Evolutionary conservation across 2,113 vertebrate species (phyloP).

Genomic region (Scortum barcoo): DNA sequence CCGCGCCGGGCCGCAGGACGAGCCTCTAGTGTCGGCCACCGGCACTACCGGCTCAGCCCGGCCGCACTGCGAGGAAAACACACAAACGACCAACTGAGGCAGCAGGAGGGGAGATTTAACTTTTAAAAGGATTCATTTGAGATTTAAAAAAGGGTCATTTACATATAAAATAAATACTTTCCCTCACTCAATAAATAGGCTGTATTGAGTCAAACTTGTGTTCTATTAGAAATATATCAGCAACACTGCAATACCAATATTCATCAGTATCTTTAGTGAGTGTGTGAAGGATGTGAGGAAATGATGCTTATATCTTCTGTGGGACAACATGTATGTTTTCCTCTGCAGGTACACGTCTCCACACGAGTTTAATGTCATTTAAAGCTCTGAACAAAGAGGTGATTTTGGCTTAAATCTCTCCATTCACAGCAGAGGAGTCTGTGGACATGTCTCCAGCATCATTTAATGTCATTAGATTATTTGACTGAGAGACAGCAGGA

Average conservation of each 20-base stretch:
- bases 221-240: background rate
- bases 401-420: background rate
- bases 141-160: background rate
- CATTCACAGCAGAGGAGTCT: background rate
- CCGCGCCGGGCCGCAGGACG: background rate
- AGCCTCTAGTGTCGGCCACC: constrained; percentile 64
- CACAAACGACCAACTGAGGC: too few species aligned
- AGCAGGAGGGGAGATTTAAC: background rate
- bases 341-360: background rate
- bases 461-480: background rate
- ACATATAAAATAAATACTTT: background rate
- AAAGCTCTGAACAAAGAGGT: background rate
- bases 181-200: background rate
- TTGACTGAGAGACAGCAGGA: background rate
- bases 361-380: background rate
- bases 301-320: background rate
- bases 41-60: constrained; percentile 41
- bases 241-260: background rate
- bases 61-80: too few species aligned
- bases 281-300: background rate
- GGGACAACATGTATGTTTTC: background rate
- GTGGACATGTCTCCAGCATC: background rate
- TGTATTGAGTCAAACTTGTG: background rate
- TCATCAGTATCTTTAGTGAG: background rate
- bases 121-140: background rate